These are phyloP conservation scores for Corythoichthys intestinalis DNA, from an alignment of 2,113 vertebrate genomes.

Conservation along the genomic window DNA sequence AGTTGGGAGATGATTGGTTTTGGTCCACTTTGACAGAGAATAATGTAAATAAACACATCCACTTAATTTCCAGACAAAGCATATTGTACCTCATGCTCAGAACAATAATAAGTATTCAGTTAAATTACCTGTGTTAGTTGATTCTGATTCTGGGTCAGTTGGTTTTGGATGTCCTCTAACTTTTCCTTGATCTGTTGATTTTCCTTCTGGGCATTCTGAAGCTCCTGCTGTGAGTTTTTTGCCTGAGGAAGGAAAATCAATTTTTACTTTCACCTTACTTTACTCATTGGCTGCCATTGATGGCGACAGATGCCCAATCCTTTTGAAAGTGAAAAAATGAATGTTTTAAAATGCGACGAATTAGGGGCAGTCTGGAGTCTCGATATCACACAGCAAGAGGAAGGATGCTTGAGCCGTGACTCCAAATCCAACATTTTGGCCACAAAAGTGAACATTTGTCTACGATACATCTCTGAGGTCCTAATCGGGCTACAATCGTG, in stretches of 20 bases:
- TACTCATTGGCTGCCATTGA: background rate
- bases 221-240: slow-evolving; percentile 74
- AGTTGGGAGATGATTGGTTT: background rate
- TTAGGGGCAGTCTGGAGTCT: too few relatives aligned
- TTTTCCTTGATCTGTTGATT: slow-evolving; percentile 56
- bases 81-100: background rate
- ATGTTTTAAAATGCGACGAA: too few relatives aligned
- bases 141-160: slow-evolving; percentile 43
- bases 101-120: background rate
- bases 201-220: slow-evolving; percentile 58
- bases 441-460: too few relatives aligned
- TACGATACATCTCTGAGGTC: too few relatives aligned
- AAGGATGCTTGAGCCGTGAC: too few relatives aligned
- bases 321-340: too few relatives aligned
- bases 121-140: slow-evolving; percentile 49
- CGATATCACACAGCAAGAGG: too few relatives aligned
- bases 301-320: too few relatives aligned
- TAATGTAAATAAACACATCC: background rate
- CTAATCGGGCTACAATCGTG: too few relatives aligned
- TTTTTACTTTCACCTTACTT: background rate
- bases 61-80: background rate
- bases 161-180: slow-evolving; percentile 53
- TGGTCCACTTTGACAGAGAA: background rate
- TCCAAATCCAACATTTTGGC: too few relatives aligned
- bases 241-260: slow-evolving; percentile 41